These are phyloP conservation scores for Acanthochromis polyacanthus DNA, from an alignment of 2,113 vertebrate genomes.

Conservation along the genomic window DNA sequence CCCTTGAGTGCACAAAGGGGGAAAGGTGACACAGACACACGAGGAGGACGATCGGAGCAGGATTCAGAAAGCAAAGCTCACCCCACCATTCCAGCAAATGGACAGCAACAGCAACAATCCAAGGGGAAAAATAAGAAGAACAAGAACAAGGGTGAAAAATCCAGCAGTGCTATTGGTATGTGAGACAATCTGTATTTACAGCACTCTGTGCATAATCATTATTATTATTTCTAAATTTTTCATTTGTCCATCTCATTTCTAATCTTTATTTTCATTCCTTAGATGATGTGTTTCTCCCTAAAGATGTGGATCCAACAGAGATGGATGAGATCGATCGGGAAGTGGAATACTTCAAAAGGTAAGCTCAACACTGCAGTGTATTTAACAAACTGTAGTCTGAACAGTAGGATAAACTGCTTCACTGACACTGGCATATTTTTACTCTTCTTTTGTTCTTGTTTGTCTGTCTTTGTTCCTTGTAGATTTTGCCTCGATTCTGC, in stretches of 20 bases:
- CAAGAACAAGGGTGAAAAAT: constrained; percentile 94
- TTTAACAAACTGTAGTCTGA: neutral
- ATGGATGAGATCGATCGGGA: constrained; percentile 99
- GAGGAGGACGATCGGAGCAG: constrained; percentile 70
- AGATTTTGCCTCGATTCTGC: constrained; percentile 99
- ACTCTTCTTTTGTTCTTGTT: neutral
- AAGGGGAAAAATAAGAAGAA: constrained; percentile 94
- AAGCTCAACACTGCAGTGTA: neutral
- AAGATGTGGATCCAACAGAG: constrained; percentile 94
- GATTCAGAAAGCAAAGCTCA: constrained; percentile 76
- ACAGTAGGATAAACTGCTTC: neutral
- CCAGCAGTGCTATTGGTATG: constrained; percentile 90
- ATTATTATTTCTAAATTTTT: neutral
- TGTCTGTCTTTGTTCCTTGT: constrained; percentile 20
- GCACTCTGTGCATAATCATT: neutral
- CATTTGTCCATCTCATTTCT: neutral
- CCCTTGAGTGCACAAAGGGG: constrained; percentile 74
- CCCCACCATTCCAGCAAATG: constrained; percentile 66
- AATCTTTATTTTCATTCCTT: constrained; percentile 12
- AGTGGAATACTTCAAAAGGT: constrained; percentile 99
- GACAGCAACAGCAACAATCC: constrained; percentile 87
- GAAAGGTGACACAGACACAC: constrained; percentile 83
- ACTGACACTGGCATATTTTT: neutral
- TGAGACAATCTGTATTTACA: neutral
- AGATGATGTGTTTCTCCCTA: constrained; percentile 99